phyloP scores from a whole-genome alignment of 1,140 invertebrate genomes.

The Neomicropteryx cornuta region DNA sequence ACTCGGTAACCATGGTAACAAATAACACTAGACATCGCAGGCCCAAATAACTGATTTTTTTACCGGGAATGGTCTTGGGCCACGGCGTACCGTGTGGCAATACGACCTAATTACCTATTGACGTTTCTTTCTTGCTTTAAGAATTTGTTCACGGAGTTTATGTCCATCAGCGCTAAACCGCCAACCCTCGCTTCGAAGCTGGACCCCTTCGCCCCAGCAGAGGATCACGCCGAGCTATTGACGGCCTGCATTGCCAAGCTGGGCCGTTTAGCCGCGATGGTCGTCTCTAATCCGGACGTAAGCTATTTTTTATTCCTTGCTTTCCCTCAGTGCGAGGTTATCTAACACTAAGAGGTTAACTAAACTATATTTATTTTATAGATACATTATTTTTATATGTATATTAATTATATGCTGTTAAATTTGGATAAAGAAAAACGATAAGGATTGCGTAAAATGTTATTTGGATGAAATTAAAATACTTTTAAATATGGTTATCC shows the following conservation, averaged over 20 bases:
- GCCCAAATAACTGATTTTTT: too few species aligned
- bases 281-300: background rate
- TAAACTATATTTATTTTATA: background rate
- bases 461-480: constrained; percentile 1
- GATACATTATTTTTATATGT: background rate
- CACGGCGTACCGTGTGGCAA: too few species aligned
- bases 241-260: constrained; percentile 27
- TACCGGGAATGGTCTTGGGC: too few species aligned
- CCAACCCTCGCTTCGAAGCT: constrained; percentile 26
- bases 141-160: too few species aligned
- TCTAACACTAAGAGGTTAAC: background rate
- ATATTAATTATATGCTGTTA: background rate
- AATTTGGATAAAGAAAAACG: background rate
- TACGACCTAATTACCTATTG: too few species aligned
- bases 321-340: background rate
- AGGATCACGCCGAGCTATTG: constrained; percentile 27
- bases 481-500: too few species aligned
- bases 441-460: background rate
- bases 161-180: constrained; percentile 22
- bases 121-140: too few species aligned
- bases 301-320: background rate
- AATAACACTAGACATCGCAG: too few species aligned
- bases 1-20: too few species aligned
- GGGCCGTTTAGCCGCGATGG: constrained; percentile 6
- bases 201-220: constrained; percentile 19